phyloP scores from a whole-genome alignment of 30 jellyfish, hydroid and myxozoan genomes.

The Turritopsis dohrnii region DNA sequence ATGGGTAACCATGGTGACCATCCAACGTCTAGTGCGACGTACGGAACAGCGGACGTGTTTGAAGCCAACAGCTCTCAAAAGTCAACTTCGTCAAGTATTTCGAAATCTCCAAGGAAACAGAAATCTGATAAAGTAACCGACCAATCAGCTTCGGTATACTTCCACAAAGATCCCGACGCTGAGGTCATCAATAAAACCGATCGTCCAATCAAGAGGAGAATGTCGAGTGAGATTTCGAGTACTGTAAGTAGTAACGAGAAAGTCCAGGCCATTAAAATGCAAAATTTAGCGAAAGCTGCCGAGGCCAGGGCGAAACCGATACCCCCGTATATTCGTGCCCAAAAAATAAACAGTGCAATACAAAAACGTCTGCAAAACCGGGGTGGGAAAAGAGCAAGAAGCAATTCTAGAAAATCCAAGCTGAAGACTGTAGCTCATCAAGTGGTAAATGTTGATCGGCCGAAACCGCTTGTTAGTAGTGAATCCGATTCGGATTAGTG shows the following conservation, averaged over 20 bases:
- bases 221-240: not conserved
- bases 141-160: not conserved
- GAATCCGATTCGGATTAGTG: slow-evolving; percentile 22
- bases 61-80: not conserved
- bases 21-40: no score
- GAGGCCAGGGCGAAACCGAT: slow-evolving; percentile 7
- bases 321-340: slow-evolving; percentile 1
- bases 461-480: slow-evolving; percentile 18
- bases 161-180: not conserved
- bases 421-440: not conserved
- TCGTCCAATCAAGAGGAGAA: not conserved
- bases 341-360: not conserved
- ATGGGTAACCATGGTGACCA: not conserved
- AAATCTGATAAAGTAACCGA: not conserved
- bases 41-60: no score
- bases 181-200: not conserved
- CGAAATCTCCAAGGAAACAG: not conserved
- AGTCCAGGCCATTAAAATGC: slow-evolving; percentile 14
- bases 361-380: not conserved
- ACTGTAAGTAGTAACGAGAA: slow-evolving; percentile 23
- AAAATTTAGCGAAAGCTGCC: slow-evolving; percentile 16
- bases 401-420: not conserved
- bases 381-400: not conserved
- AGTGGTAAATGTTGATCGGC: not conserved
- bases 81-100: not conserved